phyloP scores from a whole-genome alignment of 2,888 invertebrate species.

The Palloptera scutellata region DNA sequence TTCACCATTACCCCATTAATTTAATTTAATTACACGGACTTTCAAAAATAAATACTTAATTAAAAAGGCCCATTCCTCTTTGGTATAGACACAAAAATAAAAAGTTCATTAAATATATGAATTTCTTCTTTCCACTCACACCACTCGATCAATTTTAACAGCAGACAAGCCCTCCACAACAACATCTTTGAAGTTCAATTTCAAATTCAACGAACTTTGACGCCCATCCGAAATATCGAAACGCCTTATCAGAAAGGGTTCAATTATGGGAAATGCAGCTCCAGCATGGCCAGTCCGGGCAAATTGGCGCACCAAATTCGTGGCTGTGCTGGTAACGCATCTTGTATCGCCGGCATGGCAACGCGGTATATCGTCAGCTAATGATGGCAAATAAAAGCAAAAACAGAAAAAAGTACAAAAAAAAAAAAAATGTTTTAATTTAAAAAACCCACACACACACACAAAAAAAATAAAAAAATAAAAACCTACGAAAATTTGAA shows the following conservation, averaged over 20 bases:
- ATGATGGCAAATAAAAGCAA: conserved; percentile 36
- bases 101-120: conserved; percentile 5
- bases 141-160: conserved; percentile 55
- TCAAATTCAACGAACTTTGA: conserved; percentile 54
- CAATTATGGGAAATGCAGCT: conserved; percentile 58
- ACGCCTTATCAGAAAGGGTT: conserved; percentile 57
- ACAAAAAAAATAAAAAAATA: background rate
- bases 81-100: background rate
- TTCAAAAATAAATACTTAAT: too few relatives aligned
- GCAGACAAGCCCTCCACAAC: conserved; percentile 57
- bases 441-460: background rate
- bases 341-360: conserved; percentile 55
- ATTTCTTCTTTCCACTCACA: conserved; percentile 52
- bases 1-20: too few relatives aligned
- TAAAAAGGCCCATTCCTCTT: too few relatives aligned
- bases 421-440: background rate
- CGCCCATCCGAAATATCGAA: conserved; percentile 59
- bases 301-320: conserved; percentile 50
- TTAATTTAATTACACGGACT: too few relatives aligned
- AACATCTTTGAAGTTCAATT: conserved; percentile 58
- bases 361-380: conserved; percentile 57
- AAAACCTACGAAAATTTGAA: conserved; percentile 51
- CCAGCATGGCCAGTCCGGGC: conserved; percentile 56
- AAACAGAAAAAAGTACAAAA: conserved; percentile 5
- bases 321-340: conserved; percentile 55